Base-by-base conservation (phyloP, 2,113 vertebrate species). In the Ammodytes dubius region DNA sequence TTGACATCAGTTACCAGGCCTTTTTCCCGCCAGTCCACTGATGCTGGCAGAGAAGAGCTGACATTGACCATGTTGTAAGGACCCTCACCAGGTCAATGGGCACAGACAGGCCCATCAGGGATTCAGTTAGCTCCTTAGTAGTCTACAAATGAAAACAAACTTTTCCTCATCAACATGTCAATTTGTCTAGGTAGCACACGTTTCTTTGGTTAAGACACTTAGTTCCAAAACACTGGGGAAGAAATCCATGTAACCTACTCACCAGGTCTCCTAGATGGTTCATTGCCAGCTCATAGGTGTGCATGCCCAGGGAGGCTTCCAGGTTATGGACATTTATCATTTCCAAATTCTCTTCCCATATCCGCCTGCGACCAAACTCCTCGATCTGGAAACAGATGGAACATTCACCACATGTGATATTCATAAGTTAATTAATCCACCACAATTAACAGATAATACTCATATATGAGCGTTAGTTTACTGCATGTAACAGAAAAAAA, bases 251-350 rank as follows among this genome's bases (percentile, higher is more conserved):
- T 15, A 13, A 1, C 27, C 11, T 8, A 4, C 74, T 84, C 70
- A 97, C 97, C 96, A 96, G 91, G 81, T 97, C 97, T 14, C 82
- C 96, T 40, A 97, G 54, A 88, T 97, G 95, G 90, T 97, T 98
- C 95, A 97, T 96, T 10, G 85, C 94, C 74, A 97, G 69, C 17
- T 95, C 88, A 2, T 95, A 97, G 4, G 95, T 94, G 65, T 93
- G 95, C 8, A 97, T 82, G 13, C 96, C 96, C 91, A 97, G 84
- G 0, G 95, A 96, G 0, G 93, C 66, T 81, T 98, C 96, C 73
- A 97, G 90, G 45, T 97, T 97, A 35, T 97, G 97, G 6, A 96
- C 76, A 0, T 17, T 94, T 74, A 98, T 96, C 58, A 96, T 88
- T 4, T 88, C 82, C 60, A 97, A 85, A 82, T 97, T 97, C 52